phyloP scores from a whole-genome alignment of 1,140 invertebrate genomes.

The Rhyacophila brunnea region DNA sequence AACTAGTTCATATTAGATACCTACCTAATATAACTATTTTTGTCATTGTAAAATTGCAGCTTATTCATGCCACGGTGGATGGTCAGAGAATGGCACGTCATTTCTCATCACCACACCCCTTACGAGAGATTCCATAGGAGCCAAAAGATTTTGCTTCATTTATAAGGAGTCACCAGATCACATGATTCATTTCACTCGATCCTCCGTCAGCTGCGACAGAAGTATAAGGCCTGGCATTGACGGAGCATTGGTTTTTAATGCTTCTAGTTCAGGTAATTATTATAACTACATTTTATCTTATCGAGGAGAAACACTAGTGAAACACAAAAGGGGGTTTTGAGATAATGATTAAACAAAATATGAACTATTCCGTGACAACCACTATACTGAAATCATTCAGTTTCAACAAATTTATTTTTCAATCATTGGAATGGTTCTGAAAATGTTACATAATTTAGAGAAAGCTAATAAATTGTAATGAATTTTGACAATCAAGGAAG shows the following conservation, averaged over 20 bases:
- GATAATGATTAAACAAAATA: too few relatives aligned
- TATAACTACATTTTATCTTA: too few relatives aligned
- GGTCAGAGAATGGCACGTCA: conserved; percentile 72
- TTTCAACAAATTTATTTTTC: too few relatives aligned
- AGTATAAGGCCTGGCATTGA: conserved; percentile 45
- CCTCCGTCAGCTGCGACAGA: conserved; percentile 58
- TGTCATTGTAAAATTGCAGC: conserved; percentile 54
- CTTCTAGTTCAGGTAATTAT: conserved; percentile 49
- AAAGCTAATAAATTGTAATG: too few relatives aligned
- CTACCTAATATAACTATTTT: not conserved
- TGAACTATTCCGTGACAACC: too few relatives aligned
- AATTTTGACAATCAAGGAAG: too few relatives aligned
- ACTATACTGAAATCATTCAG: too few relatives aligned
- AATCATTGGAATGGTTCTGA: too few relatives aligned
- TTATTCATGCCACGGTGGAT: conserved; percentile 78
- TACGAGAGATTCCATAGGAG: conserved; percentile 56
- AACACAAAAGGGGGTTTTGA: too few relatives aligned
- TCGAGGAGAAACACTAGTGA: too few relatives aligned
- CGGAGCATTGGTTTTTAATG: conserved; percentile 53
- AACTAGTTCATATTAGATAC: too few relatives aligned
- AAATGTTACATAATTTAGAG: too few relatives aligned
- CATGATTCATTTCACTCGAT: conserved; percentile 54
- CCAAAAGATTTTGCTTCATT: conserved; percentile 63
- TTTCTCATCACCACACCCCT: conserved; percentile 74
- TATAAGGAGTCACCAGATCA: conserved; percentile 51